A percentile compares a stretch with the other conserved stretches of the same genome.
phyloP scores from a whole-genome alignment of 2,113 vertebrate genomes.

The Hemibagrus wyckioides region DNA sequence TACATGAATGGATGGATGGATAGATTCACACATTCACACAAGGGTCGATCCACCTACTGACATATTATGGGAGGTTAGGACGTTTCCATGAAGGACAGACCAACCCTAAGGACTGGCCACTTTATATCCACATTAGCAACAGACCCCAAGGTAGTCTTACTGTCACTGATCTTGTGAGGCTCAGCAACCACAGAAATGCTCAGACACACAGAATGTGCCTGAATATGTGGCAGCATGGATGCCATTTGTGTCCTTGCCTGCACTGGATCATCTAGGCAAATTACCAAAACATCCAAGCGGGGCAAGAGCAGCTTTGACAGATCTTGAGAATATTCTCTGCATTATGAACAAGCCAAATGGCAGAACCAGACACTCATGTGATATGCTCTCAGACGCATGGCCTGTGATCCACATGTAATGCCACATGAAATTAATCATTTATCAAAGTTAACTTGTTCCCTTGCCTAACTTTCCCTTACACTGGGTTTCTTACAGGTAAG shows the following conservation, averaged over 20 bases:
- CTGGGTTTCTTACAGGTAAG: neutral
- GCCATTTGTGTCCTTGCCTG: neutral
- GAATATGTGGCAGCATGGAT: neutral
- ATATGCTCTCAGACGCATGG: neutral
- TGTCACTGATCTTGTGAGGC: neutral
- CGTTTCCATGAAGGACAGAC: no score
- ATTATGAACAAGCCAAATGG: neutral
- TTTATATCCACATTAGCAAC: neutral
- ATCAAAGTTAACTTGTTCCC: neutral
- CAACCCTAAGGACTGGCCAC: neutral
- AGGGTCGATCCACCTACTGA: neutral
- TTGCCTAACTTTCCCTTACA: neutral
- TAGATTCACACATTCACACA: neutral
- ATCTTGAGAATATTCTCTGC: neutral
- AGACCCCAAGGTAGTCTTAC: neutral
- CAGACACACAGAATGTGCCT: neutral
- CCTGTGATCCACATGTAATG: neutral
- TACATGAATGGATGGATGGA: no score
- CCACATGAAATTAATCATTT: neutral
- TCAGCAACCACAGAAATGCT: neutral
- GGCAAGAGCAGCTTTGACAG: neutral
- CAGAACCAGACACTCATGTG: neutral
- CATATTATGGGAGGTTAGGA: neutral
- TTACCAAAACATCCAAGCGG: neutral
- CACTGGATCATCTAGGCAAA: neutral